Evolutionary conservation across 2,113 vertebrate genomes (phyloP), one percentile per base, ranked within the genome.

Genomic region (Athene noctua): DNA sequence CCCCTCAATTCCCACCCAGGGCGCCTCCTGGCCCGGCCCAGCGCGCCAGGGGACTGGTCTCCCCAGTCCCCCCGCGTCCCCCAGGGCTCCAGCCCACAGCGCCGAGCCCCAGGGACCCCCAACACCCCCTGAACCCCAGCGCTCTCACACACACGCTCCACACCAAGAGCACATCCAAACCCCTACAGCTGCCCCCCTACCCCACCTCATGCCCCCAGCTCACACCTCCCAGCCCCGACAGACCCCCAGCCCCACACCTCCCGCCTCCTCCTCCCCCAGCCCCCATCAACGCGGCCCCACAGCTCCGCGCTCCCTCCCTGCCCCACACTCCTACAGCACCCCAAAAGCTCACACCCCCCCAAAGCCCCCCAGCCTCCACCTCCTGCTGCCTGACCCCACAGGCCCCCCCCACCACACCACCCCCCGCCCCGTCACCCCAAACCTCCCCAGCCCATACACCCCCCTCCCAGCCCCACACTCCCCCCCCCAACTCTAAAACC

Each of bases 101-200:
- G 0, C 58, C 2, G 12, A 27, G 40, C 59, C 38, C 11, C n/a
- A 9, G 42, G 34, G 40, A 14, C 5, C 49, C 1, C 32, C 11
- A 5, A 19, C 49, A 34, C 1, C 27, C 16, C 88, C 15, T 3
- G 2, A 12, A 26, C 61, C 75, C 82, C 46, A 42, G 49, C 16
- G 12, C 34, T 49, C 68, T 22, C 22, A 14, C 36, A 72, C 38
- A 12, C 25, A 7, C 3, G 2, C 62, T 27, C 36, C 70, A 2
- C 5, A 3, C 68, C 58, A 4, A 1, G 16, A 34, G 20, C 11
- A 0, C 40, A 18, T 14, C 40, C 77, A 13, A 46, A 9, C 2
- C n/a, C 67, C 62, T 1, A 1, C 36, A 6, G 62, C 51, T 30
- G 34, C 51, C 32, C 9, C 40, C 44, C 38, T 19, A 32, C 22